phyloP scores from a whole-genome alignment of 2,888 invertebrate species.

The Eumerus sabulonum region DNA sequence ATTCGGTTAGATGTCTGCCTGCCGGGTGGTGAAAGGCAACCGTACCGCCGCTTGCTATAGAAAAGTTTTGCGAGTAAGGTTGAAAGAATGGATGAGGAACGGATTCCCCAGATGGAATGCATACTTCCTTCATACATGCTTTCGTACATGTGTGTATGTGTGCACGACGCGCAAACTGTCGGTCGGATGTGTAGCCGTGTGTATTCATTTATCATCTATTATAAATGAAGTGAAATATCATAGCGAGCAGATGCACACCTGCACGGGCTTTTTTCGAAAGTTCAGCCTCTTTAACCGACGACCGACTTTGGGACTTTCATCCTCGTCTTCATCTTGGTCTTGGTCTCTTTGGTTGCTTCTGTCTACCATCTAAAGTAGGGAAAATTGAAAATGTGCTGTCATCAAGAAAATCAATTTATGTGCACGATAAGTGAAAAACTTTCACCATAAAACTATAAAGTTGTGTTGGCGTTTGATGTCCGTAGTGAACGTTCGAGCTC shows the following conservation, averaged over 20 bases:
- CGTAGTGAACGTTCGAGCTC: conserved; percentile 38
- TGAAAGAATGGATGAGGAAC: conserved; percentile 21
- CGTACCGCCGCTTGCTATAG: too few species aligned
- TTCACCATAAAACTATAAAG: conserved; percentile 71
- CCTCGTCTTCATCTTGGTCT: background rate
- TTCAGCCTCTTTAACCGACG: conserved; percentile 65
- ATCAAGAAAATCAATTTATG: conserved; percentile 72
- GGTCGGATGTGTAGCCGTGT: conserved; percentile 23
- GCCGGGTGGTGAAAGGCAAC: too few species aligned
- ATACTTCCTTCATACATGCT: background rate
- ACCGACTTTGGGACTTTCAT: conserved; percentile 19
- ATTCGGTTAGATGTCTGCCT: conserved; percentile 30
- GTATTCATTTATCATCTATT: conserved; percentile 68
- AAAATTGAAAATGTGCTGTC: conserved; percentile 69
- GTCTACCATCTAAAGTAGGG: conserved; percentile 19
- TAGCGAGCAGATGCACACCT: conserved; percentile 66
- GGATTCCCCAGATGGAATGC: conserved; percentile 29
- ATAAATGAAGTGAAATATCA: conserved; percentile 68
- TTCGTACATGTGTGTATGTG: conserved; percentile 15
- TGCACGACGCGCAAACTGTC: conserved; percentile 5
- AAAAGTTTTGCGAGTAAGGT: conserved; percentile 34
- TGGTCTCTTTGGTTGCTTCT: too few species aligned
- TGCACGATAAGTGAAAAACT: conserved; percentile 72
- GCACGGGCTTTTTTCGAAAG: conserved; percentile 66
- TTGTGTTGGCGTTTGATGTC: conserved; percentile 64